Evolutionary conservation across 2,888 invertebrate species (phyloP), one percentile per base, ranked within the genome.

Genomic region (Rhimphoctona megacephalus): DNA sequence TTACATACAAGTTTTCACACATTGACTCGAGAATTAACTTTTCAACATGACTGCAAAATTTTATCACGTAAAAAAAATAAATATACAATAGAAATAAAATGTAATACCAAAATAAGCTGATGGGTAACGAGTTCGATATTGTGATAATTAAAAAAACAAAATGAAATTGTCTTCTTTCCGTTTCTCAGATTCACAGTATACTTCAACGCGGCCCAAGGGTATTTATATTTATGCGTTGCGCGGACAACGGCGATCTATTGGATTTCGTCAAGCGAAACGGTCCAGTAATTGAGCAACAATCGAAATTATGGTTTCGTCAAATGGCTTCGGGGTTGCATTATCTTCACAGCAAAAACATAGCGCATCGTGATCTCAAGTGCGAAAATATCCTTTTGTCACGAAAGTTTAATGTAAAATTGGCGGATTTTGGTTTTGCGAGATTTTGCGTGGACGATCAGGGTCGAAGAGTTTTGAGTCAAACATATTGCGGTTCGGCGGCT

Each of bases 401-500:
- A 88, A 96, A 97, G 88, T 97, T 97, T 93, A 98, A 98, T 93
- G 97, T 98, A 11, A 99, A 99, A 94, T 95, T 99, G 78, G 98
- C 98, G 2, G 99, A 99, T 95, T 99, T 99, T 94, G 99, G 99
- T 43, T 99, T 99, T 94, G 98, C 98, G 1, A 96, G 98, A 89
- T 97, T 97, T 92, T 97, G 97, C 93, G 95, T 96, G 0, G 96
- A 97, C 90, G 95, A 96, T 1, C 96, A 96, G 74, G 97, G 98
- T 74, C 96, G 97, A 80, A 95, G 97, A 54, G 96, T 98, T 7
- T 95, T 98, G 82, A 98, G 98, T 91, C 96, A 97, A 93, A 99
- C 99, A 0, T 99, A 98, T 92, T 99, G 99, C 93, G 99, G 99
- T n/a, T 99, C 98, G 5, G 98, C 98, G 3, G 98, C 99, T 0